Evolutionary conservation across 2,797 vertebrate species (phyloP).

Genomic region (Myotis pilosus): DNA sequence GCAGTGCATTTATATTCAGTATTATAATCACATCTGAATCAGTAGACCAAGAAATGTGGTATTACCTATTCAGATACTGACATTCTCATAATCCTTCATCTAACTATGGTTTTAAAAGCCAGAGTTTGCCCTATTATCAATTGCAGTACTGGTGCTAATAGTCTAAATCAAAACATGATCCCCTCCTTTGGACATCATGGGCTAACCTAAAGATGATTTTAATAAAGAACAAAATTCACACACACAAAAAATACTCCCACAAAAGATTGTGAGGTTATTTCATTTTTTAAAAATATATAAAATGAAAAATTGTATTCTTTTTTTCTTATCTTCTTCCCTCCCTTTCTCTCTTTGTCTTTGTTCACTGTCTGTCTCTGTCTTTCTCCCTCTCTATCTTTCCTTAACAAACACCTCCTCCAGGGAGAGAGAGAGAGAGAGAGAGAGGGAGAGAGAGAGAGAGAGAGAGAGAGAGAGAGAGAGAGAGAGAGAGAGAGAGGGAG

Average conservation of each 20-base stretch:
- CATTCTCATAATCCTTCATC: background rate
- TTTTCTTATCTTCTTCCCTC: fast-evolving
- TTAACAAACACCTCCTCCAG: background rate
- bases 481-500: no score
- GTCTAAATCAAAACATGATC: background rate
- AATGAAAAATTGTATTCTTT: background rate
- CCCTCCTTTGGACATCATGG: background rate
- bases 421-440: no score
- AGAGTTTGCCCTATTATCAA: background rate
- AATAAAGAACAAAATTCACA: background rate
- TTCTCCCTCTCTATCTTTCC: background rate
- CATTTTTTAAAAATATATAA: background rate
- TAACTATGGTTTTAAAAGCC: background rate
- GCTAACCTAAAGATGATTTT: background rate
- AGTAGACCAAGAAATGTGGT: background rate
- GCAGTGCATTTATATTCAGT: conserved; percentile 25
- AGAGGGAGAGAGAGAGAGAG: no score
- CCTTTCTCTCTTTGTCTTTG: background rate
- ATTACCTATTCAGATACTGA: background rate
- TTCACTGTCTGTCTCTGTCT: background rate
- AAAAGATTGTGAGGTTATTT: background rate
- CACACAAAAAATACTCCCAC: background rate
- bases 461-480: no score
- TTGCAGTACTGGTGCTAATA: background rate
- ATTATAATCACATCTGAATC: conserved; percentile 30